Conservation (phyloP, 1,140 invertebrate species). For the Neodiprion virginianus region DNA sequence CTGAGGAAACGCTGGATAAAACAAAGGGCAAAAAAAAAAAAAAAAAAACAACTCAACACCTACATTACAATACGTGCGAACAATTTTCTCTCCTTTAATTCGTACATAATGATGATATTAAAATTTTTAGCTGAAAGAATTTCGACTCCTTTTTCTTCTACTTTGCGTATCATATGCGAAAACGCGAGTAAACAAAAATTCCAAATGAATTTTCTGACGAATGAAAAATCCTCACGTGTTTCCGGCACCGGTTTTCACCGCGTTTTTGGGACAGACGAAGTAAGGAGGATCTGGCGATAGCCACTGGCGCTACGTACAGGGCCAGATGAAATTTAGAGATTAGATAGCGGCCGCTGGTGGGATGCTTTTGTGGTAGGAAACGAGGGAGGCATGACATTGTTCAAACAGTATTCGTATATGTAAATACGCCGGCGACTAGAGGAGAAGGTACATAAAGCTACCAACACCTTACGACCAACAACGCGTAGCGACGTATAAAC, state of each 20-base stretch:
- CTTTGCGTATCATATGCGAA: neutral
- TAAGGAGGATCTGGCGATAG: neutral
- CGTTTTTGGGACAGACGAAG: no score
- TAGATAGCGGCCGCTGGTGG: neutral
- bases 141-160: no score
- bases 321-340: slow-evolving; percentile 12
- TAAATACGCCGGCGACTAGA: neutral
- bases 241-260: no score
- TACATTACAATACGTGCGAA: slow-evolving; percentile 6
- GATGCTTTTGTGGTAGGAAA: slow-evolving; percentile 3
- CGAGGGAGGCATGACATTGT: slow-evolving; percentile 10
- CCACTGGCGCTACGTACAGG: neutral
- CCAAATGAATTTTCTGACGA: neutral
- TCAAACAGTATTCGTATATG: slow-evolving; percentile 7
- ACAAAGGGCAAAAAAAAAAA: slow-evolving; percentile 19
- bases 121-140: neutral
- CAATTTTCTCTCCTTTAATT: no score
- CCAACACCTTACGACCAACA: no score
- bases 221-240: neutral
- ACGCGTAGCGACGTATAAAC: slow-evolving; percentile 16
- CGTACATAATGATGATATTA: neutral
- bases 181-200: no score
- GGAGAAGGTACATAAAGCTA: no score
- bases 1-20: neutral
- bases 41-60: slow-evolving; percentile 18